Base-by-base conservation (phyloP, 2,888 invertebrate genomes). In the Helicoverpa assulta region DNA sequence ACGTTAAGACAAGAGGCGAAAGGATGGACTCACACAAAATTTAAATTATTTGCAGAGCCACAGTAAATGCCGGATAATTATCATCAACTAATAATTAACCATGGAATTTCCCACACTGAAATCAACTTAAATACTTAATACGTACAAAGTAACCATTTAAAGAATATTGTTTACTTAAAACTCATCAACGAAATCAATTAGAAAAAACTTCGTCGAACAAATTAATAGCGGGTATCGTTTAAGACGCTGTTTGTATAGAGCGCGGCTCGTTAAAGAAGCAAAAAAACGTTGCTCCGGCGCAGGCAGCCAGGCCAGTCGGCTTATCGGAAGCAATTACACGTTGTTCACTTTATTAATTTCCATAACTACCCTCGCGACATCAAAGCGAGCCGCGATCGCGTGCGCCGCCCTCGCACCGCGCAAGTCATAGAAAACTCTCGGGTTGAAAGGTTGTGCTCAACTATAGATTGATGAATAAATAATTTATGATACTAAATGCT, bases 251-350 rank as follows among this genome's bases (percentile, higher is more conserved):
- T 91, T 91, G 89, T 89, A 88, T 88, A 84, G 86, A 77, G 85
- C 76, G 76, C 80, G 70, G 84, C 85, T 89, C 89, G 88, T 91
- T 90, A 90, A 90, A 81, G 72, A 67, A 75, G 76, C 78, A 86
- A 86, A 89, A 88, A 90, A 88, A 83, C 79, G 81, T 81, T 83
- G 86, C 83, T 84, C 75, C 71, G 59, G 78, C 76, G 83, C 86
- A 88, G 87, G 86, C 83, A 88, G 60, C 47, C 85, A 88, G 86
- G 86, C 84, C 89, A 64, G 53, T 86, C 87, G 88, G 86, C 90
- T 94, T 94, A 94, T 95, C 95, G 95, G 95, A 95, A 95, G 95
- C 94, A 93, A 95, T 95, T 95, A 95, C 93, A 92, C 85, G 92
- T 91, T 90, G 91, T 90, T 90, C 91, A 90, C 91, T 95, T 95